Conservation (phyloP, 2,113 vertebrate genomes). For the Tautogolabrus adspersus region DNA sequence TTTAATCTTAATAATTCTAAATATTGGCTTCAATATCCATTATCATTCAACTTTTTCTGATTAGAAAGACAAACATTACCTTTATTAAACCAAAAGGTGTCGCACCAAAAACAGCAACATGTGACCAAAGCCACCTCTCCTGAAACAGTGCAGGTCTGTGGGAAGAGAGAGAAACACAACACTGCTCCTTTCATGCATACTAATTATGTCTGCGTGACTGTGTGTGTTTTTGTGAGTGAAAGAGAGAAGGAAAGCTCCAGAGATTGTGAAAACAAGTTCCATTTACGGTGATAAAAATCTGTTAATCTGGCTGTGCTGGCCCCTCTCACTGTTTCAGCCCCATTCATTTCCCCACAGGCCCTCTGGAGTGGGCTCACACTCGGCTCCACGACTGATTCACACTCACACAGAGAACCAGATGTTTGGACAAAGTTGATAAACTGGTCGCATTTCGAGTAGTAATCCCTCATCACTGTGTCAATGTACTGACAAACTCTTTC, state of each 20-base stretch:
- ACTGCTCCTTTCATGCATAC: slow-evolving; percentile 38
- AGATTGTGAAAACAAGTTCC: slow-evolving; percentile 65
- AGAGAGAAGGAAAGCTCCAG: slow-evolving; percentile 44
- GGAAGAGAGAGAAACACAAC: slow-evolving; percentile 9
- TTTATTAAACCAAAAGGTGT: slow-evolving; percentile 2
- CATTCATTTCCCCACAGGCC: slow-evolving; percentile 69
- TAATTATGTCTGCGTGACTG: slow-evolving; percentile 50
- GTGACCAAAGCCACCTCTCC: slow-evolving; percentile 12
- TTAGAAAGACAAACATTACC: neutral
- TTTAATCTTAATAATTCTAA: too few species aligned
- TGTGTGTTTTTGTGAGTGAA: slow-evolving; percentile 33
- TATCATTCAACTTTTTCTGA: too few species aligned
- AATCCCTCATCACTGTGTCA: slow-evolving; percentile 47
- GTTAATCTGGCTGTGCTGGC: slow-evolving; percentile 62
- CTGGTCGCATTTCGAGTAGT: slow-evolving; percentile 36
- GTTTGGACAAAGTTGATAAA: slow-evolving; percentile 51
- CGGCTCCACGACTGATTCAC: slow-evolving; percentile 38
- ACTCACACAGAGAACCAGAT: slow-evolving; percentile 58
- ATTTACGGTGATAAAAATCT: slow-evolving; percentile 71
- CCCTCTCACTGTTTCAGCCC: slow-evolving; percentile 45
- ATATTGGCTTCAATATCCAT: too few species aligned
- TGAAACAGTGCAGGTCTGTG: slow-evolving; percentile 23
- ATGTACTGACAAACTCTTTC: slow-evolving; percentile 39
- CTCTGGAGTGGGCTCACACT: slow-evolving; percentile 59
- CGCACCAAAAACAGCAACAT: slow-evolving; percentile 25